Conservation (phyloP, 2,797 vertebrate genomes). For the Danio kyathit region DNA sequence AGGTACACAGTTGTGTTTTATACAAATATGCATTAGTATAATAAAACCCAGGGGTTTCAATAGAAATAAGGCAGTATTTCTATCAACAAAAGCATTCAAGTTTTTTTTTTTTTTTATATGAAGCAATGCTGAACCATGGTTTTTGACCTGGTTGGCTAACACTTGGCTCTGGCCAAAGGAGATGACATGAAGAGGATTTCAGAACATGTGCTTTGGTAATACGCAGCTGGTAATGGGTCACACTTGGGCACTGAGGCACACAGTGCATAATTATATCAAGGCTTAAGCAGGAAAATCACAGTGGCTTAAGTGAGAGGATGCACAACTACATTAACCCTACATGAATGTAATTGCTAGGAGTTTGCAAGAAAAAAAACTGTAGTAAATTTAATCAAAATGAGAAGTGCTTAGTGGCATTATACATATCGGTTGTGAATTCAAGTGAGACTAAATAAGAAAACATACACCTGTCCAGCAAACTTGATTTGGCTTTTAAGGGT, state of each 20-base stretch:
- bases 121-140: constrained; percentile 15
- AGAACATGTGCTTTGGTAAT: constrained; percentile 48
- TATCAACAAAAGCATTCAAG: constrained; percentile 34
- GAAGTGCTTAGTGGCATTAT: constrained; percentile 16
- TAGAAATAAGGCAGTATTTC: constrained; percentile 30
- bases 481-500: constrained; percentile 39
- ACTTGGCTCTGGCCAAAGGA: neutral
- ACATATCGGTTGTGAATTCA: constrained; percentile 18
- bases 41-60: constrained; percentile 13
- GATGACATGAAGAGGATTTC: constrained; percentile 7
- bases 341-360: neutral
- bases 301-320: constrained; percentile 20
- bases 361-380: neutral
- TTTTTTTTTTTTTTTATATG: constrained; percentile 16
- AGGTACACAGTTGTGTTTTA: neutral
- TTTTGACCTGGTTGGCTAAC: constrained; percentile 15
- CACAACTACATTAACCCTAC: constrained; percentile 10
- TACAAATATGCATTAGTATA: constrained; percentile 29
- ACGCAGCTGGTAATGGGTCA: constrained; percentile 21
- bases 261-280: constrained; percentile 38
- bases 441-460: neutral
- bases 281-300: constrained; percentile 33
- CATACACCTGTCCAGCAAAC: neutral
- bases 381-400: constrained; percentile 17
- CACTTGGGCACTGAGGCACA: constrained; percentile 31